Evolutionary conservation across 1,140 invertebrate genomes (phyloP), one percentile per base, ranked within the genome.

Genomic region (Cepaea nemoralis): DNA sequence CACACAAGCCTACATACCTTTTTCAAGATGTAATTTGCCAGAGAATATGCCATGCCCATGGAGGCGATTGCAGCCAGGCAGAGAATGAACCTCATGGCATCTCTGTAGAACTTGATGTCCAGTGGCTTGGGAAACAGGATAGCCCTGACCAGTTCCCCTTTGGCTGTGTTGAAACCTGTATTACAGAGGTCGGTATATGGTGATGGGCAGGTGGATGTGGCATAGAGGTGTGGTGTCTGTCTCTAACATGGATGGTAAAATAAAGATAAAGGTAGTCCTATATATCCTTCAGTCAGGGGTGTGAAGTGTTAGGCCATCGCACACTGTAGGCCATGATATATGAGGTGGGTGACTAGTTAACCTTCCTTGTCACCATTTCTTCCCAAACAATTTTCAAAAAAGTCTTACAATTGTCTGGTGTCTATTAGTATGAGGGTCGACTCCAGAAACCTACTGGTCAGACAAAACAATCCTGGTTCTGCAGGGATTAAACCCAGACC

Each of bases 61-160:
- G 93, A 88, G 10, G 97, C 95, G 63, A 98, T 95, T 40, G 94
- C 82, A 0, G 94, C 94, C 31, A 99, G 91, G 85, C 97, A 95
- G 37, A 94, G 94, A 78, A 99, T 95, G 91, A 98, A 98, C 88
- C 96, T 96, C 86, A 97, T 95, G 0, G 96, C 95, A 90, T 99
- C 97, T 86, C 95, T 94, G 86, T 98, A 97, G 90, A 99, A 98
- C 88, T 97, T 95, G 89, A 97, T 97, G 86, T 96, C 96, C 0
- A 97, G 94, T 5, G 96, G 96, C 80, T 96, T 96, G 0, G 97
- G 97, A 90, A 96, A 98, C 92, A 98, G 93, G 81, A 99, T 98
- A 48, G 96, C 97, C 83, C 96, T 94, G 1, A 98, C 95, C 24
- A 98, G 92, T 83, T 95, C 94, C 81, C 97, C 97, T 92, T 98